Evolutionary conservation across 2,797 vertebrate genomes (phyloP), one percentile per base, ranked within the genome.

Genomic region (Girardinus metallicus): DNA sequence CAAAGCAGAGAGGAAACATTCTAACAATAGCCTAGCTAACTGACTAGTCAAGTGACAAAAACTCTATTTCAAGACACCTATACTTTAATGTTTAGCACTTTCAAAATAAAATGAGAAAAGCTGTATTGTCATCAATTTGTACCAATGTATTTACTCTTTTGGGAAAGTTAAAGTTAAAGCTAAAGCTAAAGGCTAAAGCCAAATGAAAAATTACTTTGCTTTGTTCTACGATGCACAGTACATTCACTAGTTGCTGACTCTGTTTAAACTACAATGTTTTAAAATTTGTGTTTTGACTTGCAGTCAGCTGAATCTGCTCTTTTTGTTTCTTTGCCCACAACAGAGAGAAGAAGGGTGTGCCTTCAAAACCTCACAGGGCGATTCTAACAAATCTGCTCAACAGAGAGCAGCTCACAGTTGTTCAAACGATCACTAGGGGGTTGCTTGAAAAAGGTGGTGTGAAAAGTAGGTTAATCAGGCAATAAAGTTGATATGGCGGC

Each of bases 251-350:
- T 39, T 71, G 49, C 49, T 21, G 43, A 29, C 76, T 72, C 41
- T 31, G 18, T 51, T 44, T 78, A 29, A 39, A 29, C 43, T 23
- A 34, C 51, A 55, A 44, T 39, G 43, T 57, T 49, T 78, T 62
- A 44, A 13, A 57, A 26, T 53, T 29, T 53, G 39, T 16, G 34
- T 51, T 77, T 68, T 77, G 41, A 57, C 71, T 55, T 72, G 16
- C 3, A 29, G 49, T 78, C n/a, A 78, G 49, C 36, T 72, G 12
- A 71, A 78, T 78, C 11, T 78, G 51, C 39, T 57, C 6, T 64
- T 77, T 66, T 77, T 55, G 7, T 68, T 49, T 68, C 44, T 77
- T 68, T 77, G 34, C 26, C 26, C 47, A 71, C 46, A 71, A n/a
- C 36, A 39, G 16, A 71, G 36, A 39, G 57, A 46, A 66, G 57